Evolutionary conservation across 2,113 vertebrate species (phyloP).

Genomic region (Trichomycterus rosablanca): DNA sequence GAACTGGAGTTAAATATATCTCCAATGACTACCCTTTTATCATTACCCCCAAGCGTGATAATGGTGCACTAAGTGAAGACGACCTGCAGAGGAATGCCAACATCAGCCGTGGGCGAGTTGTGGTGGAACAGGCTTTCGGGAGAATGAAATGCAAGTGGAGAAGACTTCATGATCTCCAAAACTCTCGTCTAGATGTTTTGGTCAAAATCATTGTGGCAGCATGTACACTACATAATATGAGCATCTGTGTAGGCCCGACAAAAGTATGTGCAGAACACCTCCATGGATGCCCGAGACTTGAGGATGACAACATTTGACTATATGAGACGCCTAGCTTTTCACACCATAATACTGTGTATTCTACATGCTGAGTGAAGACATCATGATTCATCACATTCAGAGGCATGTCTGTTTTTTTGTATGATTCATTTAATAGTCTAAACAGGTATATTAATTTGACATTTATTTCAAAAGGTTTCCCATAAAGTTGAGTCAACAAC

Average conservation of each 20-base stretch:
- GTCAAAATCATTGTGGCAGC: conserved; percentile 22
- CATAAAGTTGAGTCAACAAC: too few relatives aligned
- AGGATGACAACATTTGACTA: conserved; percentile 23
- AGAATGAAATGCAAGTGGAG: conserved; percentile 26
- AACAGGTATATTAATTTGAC: too few relatives aligned
- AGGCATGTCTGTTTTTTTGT: too few relatives aligned
- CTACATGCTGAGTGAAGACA: too few relatives aligned
- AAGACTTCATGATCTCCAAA: conserved; percentile 21
- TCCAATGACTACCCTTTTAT: too few relatives aligned
- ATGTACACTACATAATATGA: conserved; percentile 22
- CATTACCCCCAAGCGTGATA: not conserved
- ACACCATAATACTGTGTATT: too few relatives aligned
- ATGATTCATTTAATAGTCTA: too few relatives aligned
- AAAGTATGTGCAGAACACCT: conserved; percentile 25
- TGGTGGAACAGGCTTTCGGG: conserved; percentile 16
- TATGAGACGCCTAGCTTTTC: too few relatives aligned
- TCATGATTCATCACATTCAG: too few relatives aligned
- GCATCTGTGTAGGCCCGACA: not conserved
- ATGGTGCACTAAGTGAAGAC: not conserved
- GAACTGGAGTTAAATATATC: too few relatives aligned
- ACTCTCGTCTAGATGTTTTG: conserved; percentile 5
- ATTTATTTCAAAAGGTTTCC: too few relatives aligned
- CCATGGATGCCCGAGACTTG: conserved; percentile 17
- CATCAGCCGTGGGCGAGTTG: not conserved
- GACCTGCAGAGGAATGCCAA: not conserved